phyloP scores from a whole-genome alignment of 2,797 vertebrate species.

The Echiichthys vipera region DNA sequence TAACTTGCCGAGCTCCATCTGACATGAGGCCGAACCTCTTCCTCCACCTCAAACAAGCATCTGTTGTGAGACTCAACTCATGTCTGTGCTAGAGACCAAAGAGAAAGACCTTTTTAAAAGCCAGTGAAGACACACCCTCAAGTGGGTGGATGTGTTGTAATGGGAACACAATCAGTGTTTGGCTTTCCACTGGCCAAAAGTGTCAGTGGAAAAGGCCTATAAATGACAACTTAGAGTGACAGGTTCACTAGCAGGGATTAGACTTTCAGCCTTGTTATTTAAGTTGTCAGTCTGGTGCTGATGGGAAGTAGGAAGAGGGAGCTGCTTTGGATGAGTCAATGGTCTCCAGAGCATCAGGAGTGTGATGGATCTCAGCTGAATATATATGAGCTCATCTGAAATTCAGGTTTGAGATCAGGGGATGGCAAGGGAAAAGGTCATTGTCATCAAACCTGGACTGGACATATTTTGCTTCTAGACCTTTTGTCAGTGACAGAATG shows the following conservation, averaged over 20 bases:
- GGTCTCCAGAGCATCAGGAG: slow-evolving; percentile 18
- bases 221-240: background rate
- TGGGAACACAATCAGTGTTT: too few species aligned
- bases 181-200: too few species aligned
- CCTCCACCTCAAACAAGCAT: too few species aligned
- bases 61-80: too few species aligned
- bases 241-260: background rate
- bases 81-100: too few species aligned
- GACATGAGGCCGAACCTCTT: too few species aligned
- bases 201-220: too few species aligned
- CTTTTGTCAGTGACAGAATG: slow-evolving; percentile 35
- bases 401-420: slow-evolving; percentile 44
- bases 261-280: slow-evolving; percentile 10
- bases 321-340: slow-evolving; percentile 1
- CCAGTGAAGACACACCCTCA: too few species aligned
- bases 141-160: too few species aligned
- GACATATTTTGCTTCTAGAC: slow-evolving; percentile 36
- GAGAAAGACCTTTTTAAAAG: too few species aligned
- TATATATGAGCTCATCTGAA: slow-evolving; percentile 52
- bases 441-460: slow-evolving; percentile 31
- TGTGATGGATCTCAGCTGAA: slow-evolving; percentile 41
- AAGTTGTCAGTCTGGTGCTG: slow-evolving; percentile 1
- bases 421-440: slow-evolving; percentile 44
- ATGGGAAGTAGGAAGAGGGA: background rate
- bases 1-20: too few species aligned